A percentile compares a stretch with the other conserved stretches of the same genome.
These are phyloP conservation scores for Diloba caeruleocephala DNA, from an alignment of 2,888 invertebrate species.

Conservation along the genomic window DNA sequence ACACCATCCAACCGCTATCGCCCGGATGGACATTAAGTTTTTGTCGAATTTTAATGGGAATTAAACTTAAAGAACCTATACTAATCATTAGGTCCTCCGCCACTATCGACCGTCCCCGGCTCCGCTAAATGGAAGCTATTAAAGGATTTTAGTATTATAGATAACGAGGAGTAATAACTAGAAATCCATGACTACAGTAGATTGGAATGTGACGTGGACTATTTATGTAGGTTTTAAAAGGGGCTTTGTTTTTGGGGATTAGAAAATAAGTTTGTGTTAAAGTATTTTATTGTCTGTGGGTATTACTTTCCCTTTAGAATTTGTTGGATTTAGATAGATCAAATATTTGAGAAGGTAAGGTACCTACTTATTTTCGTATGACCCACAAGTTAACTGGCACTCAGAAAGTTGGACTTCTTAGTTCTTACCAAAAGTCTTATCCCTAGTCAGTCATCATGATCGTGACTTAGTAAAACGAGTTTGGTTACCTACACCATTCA, in stretches of 20 bases:
- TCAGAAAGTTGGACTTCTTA: too few species aligned
- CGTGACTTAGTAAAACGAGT: too few species aligned
- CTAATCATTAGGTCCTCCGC: slow-evolving; percentile 64
- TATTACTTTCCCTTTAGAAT: too few species aligned
- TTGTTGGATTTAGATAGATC: too few species aligned
- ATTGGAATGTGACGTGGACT: slow-evolving; percentile 38
- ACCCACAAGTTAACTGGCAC: too few species aligned
- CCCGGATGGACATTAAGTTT: slow-evolving; percentile 76
- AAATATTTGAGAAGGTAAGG: too few species aligned
- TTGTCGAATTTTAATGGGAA: slow-evolving; percentile 76
- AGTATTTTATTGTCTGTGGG: too few species aligned
- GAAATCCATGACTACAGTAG: slow-evolving; percentile 28
- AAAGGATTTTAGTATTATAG: slow-evolving; percentile 71
- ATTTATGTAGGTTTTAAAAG: slow-evolving; percentile 5
- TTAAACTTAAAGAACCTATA: slow-evolving; percentile 76
- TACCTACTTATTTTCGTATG: too few species aligned
- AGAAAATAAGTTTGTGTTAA: too few species aligned
- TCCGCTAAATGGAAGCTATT: slow-evolving; percentile 74
- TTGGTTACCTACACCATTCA: too few species aligned
- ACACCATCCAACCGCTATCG: slow-evolving; percentile 55
- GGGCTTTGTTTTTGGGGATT: slow-evolving; percentile 5
- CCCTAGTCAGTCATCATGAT: too few species aligned
- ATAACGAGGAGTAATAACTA: slow-evolving; percentile 65
- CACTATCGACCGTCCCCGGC: slow-evolving; percentile 63
- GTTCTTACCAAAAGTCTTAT: too few species aligned